phyloP scores from a whole-genome alignment of 2,888 invertebrate genomes.

The Cataglyphis livida region DNA sequence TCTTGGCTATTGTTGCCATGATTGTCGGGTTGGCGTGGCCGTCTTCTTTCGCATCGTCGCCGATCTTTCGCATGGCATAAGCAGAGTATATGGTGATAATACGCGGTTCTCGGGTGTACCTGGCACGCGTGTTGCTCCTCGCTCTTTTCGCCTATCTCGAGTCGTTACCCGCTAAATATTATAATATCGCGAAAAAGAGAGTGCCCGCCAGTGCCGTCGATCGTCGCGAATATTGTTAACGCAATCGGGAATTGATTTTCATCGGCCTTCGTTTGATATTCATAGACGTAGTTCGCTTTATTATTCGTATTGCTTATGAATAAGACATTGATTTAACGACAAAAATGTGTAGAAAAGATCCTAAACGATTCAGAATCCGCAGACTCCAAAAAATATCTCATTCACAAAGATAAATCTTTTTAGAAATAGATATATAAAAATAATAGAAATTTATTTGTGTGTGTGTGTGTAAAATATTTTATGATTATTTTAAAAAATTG shows the following conservation, averaged over 20 bases:
- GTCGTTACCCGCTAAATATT: conserved; percentile 43
- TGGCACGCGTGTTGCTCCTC: conserved; percentile 64
- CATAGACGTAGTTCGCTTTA: conserved; percentile 6
- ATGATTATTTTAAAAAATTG: neutral
- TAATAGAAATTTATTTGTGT: neutral
- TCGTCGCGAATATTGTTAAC: conserved; percentile 21
- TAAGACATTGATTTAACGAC: conserved; percentile 21
- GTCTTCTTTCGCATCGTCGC: conserved; percentile 43
- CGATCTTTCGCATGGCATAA: conserved; percentile 64
- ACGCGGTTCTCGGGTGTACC: conserved; percentile 40
- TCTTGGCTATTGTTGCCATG: conserved; percentile 82
- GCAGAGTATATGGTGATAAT: conserved; percentile 64
- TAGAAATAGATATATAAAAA: neutral
- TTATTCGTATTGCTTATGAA: conserved; percentile 28
- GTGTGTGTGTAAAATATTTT: neutral
- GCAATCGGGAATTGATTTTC: conserved; percentile 47
- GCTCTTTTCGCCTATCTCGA: conserved; percentile 53
- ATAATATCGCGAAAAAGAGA: conserved; percentile 22
- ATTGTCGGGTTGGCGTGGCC: conserved; percentile 77
- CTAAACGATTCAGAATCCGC: neutral
- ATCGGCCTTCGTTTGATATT: conserved; percentile 34
- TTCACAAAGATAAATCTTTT: neutral
- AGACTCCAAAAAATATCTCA: neutral
- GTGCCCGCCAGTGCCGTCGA: neutral
- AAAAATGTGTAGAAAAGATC: neutral